Conservation (phyloP, 2,113 vertebrate species). For the Podarcis raffonei region DNA sequence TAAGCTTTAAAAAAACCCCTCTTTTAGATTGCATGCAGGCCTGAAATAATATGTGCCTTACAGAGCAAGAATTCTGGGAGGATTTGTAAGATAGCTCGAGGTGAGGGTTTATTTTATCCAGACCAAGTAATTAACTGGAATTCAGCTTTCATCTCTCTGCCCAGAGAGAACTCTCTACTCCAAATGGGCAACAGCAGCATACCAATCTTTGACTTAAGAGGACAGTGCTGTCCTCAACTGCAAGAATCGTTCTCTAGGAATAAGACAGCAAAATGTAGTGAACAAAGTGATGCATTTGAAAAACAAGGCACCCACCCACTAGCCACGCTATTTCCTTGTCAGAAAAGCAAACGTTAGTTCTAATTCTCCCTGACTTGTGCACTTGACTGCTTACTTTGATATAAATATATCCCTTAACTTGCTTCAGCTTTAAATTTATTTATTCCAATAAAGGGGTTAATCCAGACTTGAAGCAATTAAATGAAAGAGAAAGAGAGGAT, state of each 20-base stretch:
- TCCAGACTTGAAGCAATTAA: background rate
- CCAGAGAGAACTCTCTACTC: slow-evolving; percentile 20
- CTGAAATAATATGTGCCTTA: slow-evolving; percentile 49
- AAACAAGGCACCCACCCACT: background rate
- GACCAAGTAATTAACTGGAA: slow-evolving; percentile 18
- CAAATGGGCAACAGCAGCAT: background rate
- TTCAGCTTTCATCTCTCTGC: background rate
- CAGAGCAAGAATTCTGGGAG: background rate
- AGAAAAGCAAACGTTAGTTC: background rate
- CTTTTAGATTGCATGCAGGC: slow-evolving; percentile 61
- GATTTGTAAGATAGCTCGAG: slow-evolving; percentile 10
- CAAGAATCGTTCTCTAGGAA: background rate
- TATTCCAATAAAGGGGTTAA: slow-evolving; percentile 2
- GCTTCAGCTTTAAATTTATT: background rate
- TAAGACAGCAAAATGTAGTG: background rate
- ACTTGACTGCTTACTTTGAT: background rate
- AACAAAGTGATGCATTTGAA: background rate
- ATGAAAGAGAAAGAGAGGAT: background rate
- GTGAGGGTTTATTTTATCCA: slow-evolving; percentile 21
- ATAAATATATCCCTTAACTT: background rate
- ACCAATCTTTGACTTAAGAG: slow-evolving; percentile 23
- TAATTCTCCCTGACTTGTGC: background rate
- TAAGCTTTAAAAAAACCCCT: background rate
- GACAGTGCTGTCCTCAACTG: background rate
- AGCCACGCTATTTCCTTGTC: background rate